Conservation (phyloP, 2,888 invertebrate genomes). For the Zygogramma bicolorata region DNA sequence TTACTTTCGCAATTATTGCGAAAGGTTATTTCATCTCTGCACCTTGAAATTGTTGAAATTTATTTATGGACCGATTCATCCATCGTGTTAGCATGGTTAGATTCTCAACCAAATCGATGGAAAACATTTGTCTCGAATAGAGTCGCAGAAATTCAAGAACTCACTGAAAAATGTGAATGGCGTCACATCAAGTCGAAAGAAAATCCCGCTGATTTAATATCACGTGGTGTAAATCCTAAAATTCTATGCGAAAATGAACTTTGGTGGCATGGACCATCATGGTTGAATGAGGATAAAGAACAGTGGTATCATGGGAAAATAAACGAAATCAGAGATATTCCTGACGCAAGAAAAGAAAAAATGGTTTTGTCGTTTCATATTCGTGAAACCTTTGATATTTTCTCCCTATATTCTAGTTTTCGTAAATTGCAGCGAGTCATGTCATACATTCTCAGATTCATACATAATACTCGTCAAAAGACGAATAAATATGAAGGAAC, state of each 20-base stretch:
- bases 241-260: not conserved
- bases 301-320: not conserved
- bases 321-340: not conserved
- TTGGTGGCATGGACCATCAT: conserved; percentile 23
- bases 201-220: conserved; percentile 28
- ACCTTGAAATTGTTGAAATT: conserved; percentile 14
- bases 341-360: not conserved
- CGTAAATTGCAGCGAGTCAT: not conserved
- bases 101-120: conserved; percentile 26
- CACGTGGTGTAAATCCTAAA: not conserved
- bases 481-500: not conserved
- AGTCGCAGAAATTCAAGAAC: conserved; percentile 37
- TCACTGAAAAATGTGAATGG: conserved; percentile 27
- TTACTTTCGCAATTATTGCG: conserved; percentile 39
- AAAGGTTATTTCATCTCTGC: conserved; percentile 18
- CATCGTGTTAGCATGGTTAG: conserved; percentile 40
- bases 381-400: not conserved
- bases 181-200: conserved; percentile 25
- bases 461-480: conserved; percentile 9
- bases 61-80: conserved; percentile 42
- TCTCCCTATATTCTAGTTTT: not conserved
- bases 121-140: conserved; percentile 42
- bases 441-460: conserved; percentile 11
- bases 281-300: not conserved
- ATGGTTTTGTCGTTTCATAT: not conserved